These are phyloP conservation scores for Vanessa cardui DNA, from an alignment of 2,888 invertebrate species.

Conservation along the genomic window DNA sequence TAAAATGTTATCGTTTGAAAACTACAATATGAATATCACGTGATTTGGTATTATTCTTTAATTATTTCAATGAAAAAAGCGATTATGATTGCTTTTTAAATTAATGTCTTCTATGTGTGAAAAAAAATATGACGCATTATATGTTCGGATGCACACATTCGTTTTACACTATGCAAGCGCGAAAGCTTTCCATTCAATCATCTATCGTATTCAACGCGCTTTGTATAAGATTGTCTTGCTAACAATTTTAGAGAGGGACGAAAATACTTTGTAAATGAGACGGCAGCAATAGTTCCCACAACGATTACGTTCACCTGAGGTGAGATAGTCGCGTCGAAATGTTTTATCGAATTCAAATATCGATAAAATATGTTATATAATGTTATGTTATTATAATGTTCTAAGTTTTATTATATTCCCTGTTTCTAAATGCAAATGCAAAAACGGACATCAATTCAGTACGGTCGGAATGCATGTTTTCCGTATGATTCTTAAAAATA, in stretches of 20 bases:
- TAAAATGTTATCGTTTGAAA: too few species aligned
- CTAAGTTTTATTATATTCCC: background rate
- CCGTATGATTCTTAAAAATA: too few species aligned
- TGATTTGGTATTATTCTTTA: too few species aligned
- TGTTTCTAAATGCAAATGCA: too few species aligned
- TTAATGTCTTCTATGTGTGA: slow-evolving; percentile 6
- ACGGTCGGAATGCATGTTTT: too few species aligned
- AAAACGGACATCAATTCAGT: too few species aligned
- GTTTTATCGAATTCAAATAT: slow-evolving; percentile 15
- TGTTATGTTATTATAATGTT: background rate
- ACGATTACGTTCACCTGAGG: slow-evolving; percentile 79
- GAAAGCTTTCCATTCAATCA: slow-evolving; percentile 46
- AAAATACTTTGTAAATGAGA: slow-evolving; percentile 60
- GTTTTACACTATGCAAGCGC: slow-evolving; percentile 20
- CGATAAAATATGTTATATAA: background rate
- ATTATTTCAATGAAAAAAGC: too few species aligned
- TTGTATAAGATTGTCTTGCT: slow-evolving; percentile 57
- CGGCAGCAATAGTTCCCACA: slow-evolving; percentile 75
- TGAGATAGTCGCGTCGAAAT: slow-evolving; percentile 40
- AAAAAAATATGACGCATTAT: background rate
- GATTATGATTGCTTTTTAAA: too few species aligned
- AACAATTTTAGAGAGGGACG: slow-evolving; percentile 67
- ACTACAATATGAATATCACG: too few species aligned
- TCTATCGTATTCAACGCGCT: slow-evolving; percentile 52
- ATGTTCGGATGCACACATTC: slow-evolving; percentile 16